Percentiles rank a stretch among this genome's conserved stretches.
Conservation (phyloP, 1,140 invertebrate genomes). For the Aphaenogaster ashmeadi region DNA sequence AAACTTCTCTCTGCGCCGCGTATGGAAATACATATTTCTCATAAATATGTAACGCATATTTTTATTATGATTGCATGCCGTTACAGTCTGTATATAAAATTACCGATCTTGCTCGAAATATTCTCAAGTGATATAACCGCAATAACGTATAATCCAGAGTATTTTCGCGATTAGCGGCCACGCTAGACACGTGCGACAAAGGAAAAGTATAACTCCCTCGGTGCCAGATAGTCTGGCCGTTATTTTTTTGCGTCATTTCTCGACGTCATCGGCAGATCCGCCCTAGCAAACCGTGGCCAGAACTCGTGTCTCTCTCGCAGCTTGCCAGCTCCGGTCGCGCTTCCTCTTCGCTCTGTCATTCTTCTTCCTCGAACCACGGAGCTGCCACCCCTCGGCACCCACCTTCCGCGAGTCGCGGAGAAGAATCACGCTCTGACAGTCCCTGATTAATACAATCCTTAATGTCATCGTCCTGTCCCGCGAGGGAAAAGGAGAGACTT, state of each 20-base stretch:
- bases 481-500: slow-evolving; percentile 51
- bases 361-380: slow-evolving; percentile 78
- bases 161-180: slow-evolving; percentile 39
- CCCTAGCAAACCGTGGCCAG: slow-evolving; percentile 74
- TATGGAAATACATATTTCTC: neutral
- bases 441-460: slow-evolving; percentile 87
- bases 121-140: slow-evolving; percentile 6
- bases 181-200: slow-evolving; percentile 43
- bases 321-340: slow-evolving; percentile 62
- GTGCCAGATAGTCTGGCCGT: slow-evolving; percentile 83
- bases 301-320: slow-evolving; percentile 79
- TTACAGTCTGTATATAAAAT: neutral
- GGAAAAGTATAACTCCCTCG: slow-evolving; percentile 43
- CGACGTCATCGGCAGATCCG: slow-evolving; percentile 86
- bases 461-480: slow-evolving; percentile 77
- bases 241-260: slow-evolving; percentile 86
- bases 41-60: neutral
- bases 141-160: neutral
- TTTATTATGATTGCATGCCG: neutral
- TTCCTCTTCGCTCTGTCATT: slow-evolving; percentile 68
- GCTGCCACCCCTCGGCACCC: slow-evolving; percentile 67
- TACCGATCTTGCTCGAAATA: slow-evolving; percentile 21
- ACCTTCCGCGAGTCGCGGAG: slow-evolving; percentile 67
- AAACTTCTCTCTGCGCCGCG: neutral
- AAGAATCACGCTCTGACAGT: slow-evolving; percentile 83